Conservation (phyloP, 2,888 invertebrate genomes). For the Dichetophora obliterata region DNA sequence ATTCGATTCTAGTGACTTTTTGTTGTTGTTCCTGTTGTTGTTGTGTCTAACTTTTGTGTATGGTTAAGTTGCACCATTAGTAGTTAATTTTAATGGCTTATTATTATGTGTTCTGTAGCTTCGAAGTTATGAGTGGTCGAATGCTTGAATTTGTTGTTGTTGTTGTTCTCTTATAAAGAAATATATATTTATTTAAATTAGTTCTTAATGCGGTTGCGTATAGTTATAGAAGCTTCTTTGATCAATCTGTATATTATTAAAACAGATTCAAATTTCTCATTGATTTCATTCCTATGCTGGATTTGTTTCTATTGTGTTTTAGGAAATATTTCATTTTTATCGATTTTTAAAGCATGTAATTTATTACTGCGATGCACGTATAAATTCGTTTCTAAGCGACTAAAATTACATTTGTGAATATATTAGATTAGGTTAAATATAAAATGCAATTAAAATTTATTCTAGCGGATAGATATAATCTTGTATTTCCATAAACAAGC, state of each 20-base stretch:
- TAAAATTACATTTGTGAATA: too few species aligned
- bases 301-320: background rate
- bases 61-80: slow-evolving; percentile 67
- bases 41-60: slow-evolving; percentile 41
- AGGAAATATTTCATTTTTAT: slow-evolving; percentile 30
- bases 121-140: slow-evolving; percentile 45
- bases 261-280: background rate
- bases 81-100: slow-evolving; percentile 67
- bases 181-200: slow-evolving; percentile 51
- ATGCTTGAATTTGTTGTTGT: slow-evolving; percentile 42
- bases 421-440: too few species aligned
- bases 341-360: slow-evolving; percentile 17
- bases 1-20: background rate
- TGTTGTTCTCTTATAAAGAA: background rate
- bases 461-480: too few species aligned
- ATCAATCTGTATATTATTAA: background rate
- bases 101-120: slow-evolving; percentile 53
- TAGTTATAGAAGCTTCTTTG: background rate
- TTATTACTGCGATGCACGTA: background rate
- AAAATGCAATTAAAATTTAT: too few species aligned
- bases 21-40: slow-evolving; percentile 20
- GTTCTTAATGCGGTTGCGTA: slow-evolving; percentile 38
- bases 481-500: too few species aligned
- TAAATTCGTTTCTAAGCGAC: too few species aligned
- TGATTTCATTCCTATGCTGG: background rate